Percentiles rank a stretch among this genome's conserved stretches.
phyloP scores from a whole-genome alignment of 2,888 invertebrate species.

The Galeopsomyia nigrocyanea region DNA sequence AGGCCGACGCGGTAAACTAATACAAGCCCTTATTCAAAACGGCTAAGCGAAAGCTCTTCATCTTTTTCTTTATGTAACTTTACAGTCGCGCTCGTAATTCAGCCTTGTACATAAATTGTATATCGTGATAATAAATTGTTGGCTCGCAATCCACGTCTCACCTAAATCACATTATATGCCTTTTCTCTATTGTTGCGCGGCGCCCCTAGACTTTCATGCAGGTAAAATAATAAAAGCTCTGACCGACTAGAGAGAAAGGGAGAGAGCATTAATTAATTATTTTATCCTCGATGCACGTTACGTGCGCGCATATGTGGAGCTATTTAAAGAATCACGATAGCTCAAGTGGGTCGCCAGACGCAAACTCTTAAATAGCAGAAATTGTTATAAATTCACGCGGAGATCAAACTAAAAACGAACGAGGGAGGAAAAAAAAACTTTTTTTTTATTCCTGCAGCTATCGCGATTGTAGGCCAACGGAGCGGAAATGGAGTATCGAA shows the following conservation, averaged over 20 bases:
- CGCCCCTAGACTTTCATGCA: too few species aligned
- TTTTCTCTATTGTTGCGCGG: too few species aligned
- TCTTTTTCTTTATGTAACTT: slow-evolving; percentile 28
- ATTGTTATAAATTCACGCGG: slow-evolving; percentile 24
- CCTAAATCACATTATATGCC: too few species aligned
- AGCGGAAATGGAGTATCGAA: slow-evolving; percentile 21
- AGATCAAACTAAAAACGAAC: slow-evolving; percentile 26
- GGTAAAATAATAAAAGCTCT: not conserved
- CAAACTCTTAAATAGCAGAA: slow-evolving; percentile 21
- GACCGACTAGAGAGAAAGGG: not conserved
- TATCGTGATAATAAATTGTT: not conserved
- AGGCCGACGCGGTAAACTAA: slow-evolving; percentile 5
- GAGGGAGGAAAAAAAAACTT: not conserved
- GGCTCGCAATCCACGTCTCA: too few species aligned
- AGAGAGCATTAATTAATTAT: slow-evolving; percentile 29
- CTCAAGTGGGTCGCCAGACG: slow-evolving; percentile 10
- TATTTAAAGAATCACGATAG: slow-evolving; percentile 6
- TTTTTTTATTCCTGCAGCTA: not conserved
- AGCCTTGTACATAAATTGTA: slow-evolving; percentile 21
- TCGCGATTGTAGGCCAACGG: too few species aligned
- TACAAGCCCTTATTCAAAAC: slow-evolving; percentile 14
- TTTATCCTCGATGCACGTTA: not conserved
- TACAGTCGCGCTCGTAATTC: slow-evolving; percentile 21
- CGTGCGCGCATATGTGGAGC: not conserved
- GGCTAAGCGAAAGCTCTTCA: slow-evolving; percentile 16